Percentiles rank a stretch among this genome's conserved stretches.
Evolutionary conservation across 2,113 vertebrate species (phyloP).

Genomic region (Neolamprologus caudopunctatus): DNA sequence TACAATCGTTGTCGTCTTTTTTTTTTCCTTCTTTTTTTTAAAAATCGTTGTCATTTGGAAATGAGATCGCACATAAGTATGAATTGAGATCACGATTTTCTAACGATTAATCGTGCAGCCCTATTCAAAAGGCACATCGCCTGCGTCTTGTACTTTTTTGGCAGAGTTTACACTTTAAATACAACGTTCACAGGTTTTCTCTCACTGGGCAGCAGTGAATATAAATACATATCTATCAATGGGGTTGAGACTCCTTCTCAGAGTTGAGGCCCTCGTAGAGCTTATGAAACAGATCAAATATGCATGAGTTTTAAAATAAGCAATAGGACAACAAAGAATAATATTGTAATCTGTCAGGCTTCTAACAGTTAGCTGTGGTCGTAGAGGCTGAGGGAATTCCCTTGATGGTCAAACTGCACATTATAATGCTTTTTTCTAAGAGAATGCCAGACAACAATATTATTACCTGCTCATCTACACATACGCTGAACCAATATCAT

Average conservation of each 20-base stretch:
- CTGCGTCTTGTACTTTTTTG: not conserved
- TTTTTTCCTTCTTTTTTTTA: fast-evolving
- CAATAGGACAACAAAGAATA: not conserved
- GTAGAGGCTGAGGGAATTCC: not conserved
- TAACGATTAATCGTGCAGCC: too few relatives aligned
- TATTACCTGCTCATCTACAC: not conserved
- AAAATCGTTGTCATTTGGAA: too few relatives aligned
- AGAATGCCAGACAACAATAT: not conserved
- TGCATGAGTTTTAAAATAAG: not conserved
- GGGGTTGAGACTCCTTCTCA: not conserved
- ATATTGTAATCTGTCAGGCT: not conserved
- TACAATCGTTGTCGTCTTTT: fast-evolving
- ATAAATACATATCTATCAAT: not conserved
- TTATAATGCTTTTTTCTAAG: not conserved
- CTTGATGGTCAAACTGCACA: not conserved
- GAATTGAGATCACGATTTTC: too few relatives aligned
- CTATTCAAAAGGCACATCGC: not conserved
- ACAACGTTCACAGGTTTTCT: not conserved
- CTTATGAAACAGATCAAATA: not conserved
- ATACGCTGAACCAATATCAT: not conserved
- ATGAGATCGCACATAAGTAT: too few relatives aligned
- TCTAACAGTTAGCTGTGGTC: not conserved
- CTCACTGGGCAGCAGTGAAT: not conserved
- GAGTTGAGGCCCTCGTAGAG: fast-evolving
- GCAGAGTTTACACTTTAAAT: not conserved